Percentiles rank a stretch among this genome's conserved stretches.
Evolutionary conservation across 1,140 invertebrate genomes (phyloP).

Genomic region (Stenopsyche tienmushanensis): DNA sequence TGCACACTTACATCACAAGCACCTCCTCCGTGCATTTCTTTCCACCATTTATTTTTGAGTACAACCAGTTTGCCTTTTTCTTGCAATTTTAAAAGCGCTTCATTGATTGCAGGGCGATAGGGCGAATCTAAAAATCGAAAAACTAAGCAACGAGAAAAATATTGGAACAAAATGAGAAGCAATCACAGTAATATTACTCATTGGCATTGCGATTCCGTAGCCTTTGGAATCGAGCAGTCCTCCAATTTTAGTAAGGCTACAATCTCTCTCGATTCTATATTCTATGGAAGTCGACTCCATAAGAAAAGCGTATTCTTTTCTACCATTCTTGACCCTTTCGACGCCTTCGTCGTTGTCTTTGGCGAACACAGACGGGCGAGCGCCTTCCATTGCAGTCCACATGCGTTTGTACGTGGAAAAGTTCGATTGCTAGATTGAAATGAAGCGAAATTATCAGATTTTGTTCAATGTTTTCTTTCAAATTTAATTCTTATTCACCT

Average conservation of each 20-base stretch:
- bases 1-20: constrained; percentile 45
- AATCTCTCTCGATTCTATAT: constrained; percentile 84
- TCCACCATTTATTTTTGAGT: constrained; percentile 83
- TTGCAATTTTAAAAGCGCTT: constrained; percentile 72
- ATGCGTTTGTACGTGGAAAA: constrained; percentile 55
- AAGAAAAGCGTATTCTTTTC: constrained; percentile 79
- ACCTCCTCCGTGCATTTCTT: constrained; percentile 55
- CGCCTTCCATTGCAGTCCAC: constrained; percentile 73
- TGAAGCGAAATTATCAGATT: neutral
- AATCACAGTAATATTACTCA: too few relatives aligned
- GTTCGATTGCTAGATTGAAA: constrained; percentile 33
- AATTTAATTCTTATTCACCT: constrained; percentile 56
- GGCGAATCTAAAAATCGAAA: constrained; percentile 61
- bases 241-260: constrained; percentile 92
- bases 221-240: constrained; percentile 83
- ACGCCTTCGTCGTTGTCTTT: constrained; percentile 76
- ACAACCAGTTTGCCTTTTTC: constrained; percentile 69
- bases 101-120: constrained; percentile 66
- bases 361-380: constrained; percentile 74
- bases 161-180: too few relatives aligned
- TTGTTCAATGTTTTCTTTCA: neutral
- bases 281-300: constrained; percentile 95
- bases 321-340: constrained; percentile 71
- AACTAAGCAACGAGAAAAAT: constrained; percentile 11
- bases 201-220: constrained; percentile 76